Percentiles rank a stretch among this genome's conserved stretches.
phyloP scores from a whole-genome alignment of 2,888 invertebrate genomes.

The Lingula anatina region DNA sequence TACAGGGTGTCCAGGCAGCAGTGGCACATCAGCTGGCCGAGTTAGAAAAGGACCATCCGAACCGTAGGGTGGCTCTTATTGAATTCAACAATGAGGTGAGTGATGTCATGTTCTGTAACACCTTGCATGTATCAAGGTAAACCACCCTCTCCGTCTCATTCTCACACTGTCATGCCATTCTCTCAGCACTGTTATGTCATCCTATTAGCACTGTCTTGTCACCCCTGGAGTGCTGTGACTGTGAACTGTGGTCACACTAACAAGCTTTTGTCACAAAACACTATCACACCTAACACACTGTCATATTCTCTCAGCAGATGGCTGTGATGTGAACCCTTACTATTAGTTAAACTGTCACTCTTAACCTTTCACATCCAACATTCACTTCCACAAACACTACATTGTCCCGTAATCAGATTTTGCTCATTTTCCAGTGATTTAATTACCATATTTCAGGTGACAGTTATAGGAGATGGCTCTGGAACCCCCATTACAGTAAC shows the following conservation, averaged over 20 bases:
- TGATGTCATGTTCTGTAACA: not conserved
- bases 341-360: no score
- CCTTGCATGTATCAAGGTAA: not conserved
- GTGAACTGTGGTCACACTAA: no score
- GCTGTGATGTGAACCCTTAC: no score
- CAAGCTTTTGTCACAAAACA: no score
- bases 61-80: constrained; percentile 40
- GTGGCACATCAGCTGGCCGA: constrained; percentile 45
- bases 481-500: constrained; percentile 24
- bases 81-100: constrained; percentile 44
- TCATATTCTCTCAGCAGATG: no score
- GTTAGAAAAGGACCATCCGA: constrained; percentile 36
- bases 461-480: constrained; percentile 38
- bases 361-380: no score
- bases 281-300: no score
- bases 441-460: constrained; percentile 32
- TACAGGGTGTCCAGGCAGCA: constrained; percentile 48
- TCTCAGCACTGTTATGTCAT: not conserved
- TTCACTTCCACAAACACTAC: no score
- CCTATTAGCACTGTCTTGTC: not conserved
- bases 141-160: not conserved
- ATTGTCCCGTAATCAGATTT: no score
- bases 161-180: not conserved
- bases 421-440: no score
- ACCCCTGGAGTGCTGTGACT: no score